Percentiles rank a stretch among this genome's conserved stretches.
Conservation (phyloP, 2,113 vertebrate species). For the Natator depressus region DNA sequence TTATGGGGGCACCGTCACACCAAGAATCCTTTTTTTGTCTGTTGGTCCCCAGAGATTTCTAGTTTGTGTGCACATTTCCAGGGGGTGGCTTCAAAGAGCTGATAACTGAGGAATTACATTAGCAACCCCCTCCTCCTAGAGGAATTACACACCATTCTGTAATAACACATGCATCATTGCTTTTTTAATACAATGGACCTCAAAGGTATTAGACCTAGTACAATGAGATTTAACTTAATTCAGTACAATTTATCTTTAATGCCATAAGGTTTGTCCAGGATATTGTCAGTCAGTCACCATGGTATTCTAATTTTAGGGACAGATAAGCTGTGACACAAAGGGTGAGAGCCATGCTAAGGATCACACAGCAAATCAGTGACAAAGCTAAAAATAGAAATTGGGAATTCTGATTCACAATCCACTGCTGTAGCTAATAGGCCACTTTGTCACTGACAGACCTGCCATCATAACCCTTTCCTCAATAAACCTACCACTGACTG, state of each 20-base stretch:
- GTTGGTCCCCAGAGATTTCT: neutral
- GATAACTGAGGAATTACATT: neutral
- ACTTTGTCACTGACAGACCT: neutral
- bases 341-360: accelerated
- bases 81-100: neutral
- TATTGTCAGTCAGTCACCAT: neutral
- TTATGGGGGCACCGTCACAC: too few relatives aligned
- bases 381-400: neutral
- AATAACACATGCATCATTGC: neutral
- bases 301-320: neutral
- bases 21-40: neutral
- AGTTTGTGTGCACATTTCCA: neutral
- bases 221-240: neutral
- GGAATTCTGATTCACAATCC: neutral
- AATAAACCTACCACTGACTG: neutral
- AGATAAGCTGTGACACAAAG: neutral
- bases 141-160: neutral
- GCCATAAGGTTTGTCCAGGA: neutral
- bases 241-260: too few relatives aligned
- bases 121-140: neutral
- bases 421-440: accelerated
- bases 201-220: neutral
- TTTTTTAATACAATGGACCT: too few relatives aligned
- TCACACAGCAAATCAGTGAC: neutral
- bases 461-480: neutral